Conservation (phyloP, 2,888 invertebrate genomes). For the Coelopa pilipes region DNA sequence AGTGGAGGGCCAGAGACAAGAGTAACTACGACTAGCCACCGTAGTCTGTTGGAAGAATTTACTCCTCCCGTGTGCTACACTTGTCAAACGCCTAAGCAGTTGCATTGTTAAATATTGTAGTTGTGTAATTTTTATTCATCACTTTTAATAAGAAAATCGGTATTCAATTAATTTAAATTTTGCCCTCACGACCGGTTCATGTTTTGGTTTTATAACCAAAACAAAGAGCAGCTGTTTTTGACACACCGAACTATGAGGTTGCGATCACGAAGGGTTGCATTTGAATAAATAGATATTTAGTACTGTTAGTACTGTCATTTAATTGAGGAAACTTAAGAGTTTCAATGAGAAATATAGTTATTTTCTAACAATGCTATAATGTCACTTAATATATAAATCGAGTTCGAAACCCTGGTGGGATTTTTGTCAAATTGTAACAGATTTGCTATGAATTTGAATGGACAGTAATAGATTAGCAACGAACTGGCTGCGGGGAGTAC, state of each 20-base stretch:
- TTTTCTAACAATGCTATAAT: too few relatives aligned
- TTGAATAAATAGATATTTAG: neutral
- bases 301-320: too few relatives aligned
- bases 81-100: neutral
- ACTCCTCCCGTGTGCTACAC: neutral
- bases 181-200: too few relatives aligned
- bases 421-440: too few relatives aligned
- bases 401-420: neutral
- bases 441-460: neutral
- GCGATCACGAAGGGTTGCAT: slow-evolving; percentile 12
- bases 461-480: neutral
- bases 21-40: neutral
- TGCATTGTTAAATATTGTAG: neutral
- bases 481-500: too few relatives aligned
- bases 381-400: neutral
- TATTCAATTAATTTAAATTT: too few relatives aligned
- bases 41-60: neutral
- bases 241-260: slow-evolving; percentile 31
- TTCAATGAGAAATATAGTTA: too few relatives aligned
- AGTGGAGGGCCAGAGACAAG: neutral
- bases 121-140: neutral
- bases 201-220: slow-evolving; percentile 27
- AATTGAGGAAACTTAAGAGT: too few relatives aligned
- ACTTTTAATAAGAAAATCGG: neutral
- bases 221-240: slow-evolving; percentile 48